These are phyloP conservation scores for Drosophila borealis DNA, from an alignment of 2,888 invertebrate species.

Conservation along the genomic window DNA sequence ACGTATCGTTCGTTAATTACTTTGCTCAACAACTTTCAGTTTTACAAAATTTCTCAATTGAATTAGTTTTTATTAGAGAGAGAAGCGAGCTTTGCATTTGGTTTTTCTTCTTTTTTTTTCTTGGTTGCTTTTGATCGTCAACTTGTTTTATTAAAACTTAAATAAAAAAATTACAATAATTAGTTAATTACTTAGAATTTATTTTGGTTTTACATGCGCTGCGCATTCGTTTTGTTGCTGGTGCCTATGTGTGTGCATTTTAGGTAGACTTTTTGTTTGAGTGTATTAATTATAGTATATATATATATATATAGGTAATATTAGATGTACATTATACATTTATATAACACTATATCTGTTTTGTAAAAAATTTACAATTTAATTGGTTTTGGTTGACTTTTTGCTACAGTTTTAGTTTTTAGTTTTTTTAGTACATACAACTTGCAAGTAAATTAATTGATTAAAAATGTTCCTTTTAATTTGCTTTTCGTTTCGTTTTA, in stretches of 20 bases:
- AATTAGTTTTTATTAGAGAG: constrained; percentile 54
- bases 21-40: constrained; percentile 12
- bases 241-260: constrained; percentile 66
- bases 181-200: constrained; percentile 69
- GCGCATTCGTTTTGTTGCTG: constrained; percentile 76
- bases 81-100: constrained; percentile 52
- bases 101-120: constrained; percentile 11
- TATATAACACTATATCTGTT: constrained; percentile 69
- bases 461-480: constrained; percentile 37
- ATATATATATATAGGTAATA: constrained; percentile 47
- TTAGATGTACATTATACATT: constrained; percentile 67
- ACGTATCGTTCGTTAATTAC: constrained; percentile 52
- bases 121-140: constrained; percentile 75
- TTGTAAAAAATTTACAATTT: constrained; percentile 65
- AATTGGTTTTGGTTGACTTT: constrained; percentile 62
- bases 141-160: constrained; percentile 80
- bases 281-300: constrained; percentile 63
- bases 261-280: constrained; percentile 77
- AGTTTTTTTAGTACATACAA: constrained; percentile 65
- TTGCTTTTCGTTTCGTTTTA: constrained; percentile 10
- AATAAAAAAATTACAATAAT: constrained; percentile 68
- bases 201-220: constrained; percentile 82
- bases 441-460: constrained; percentile 65
- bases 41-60: constrained; percentile 15
- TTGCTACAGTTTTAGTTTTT: constrained; percentile 60